Evolutionary conservation across 2,888 invertebrate genomes (phyloP).

Genomic region (Aleiodes testaceus): DNA sequence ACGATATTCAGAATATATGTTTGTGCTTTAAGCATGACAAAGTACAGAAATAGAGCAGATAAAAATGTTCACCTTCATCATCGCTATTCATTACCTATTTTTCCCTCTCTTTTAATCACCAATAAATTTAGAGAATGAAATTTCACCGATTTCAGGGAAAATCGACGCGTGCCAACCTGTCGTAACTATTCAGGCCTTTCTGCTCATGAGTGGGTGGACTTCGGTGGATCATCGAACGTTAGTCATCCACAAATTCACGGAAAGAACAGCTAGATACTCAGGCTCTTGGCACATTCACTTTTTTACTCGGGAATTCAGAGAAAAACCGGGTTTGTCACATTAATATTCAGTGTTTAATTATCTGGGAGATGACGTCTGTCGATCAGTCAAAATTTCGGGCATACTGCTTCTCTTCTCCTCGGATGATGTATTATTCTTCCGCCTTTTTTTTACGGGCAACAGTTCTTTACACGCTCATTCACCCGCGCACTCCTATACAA

Average conservation of each 20-base stretch:
- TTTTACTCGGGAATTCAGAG: background rate
- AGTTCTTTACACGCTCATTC: slow-evolving; percentile 52
- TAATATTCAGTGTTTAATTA: too few species aligned
- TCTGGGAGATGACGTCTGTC: too few species aligned
- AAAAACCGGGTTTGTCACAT: too few species aligned
- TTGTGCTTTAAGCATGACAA: slow-evolving; percentile 56
- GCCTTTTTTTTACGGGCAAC: slow-evolving; percentile 23
- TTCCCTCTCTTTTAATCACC: background rate
- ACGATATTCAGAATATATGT: slow-evolving; percentile 51
- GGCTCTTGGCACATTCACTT: slow-evolving; percentile 5
- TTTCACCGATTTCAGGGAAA: too few species aligned
- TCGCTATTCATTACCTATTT: slow-evolving; percentile 29
- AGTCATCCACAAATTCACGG: slow-evolving; percentile 9
- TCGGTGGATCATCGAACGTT: slow-evolving; percentile 41
- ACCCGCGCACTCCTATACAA: slow-evolving; percentile 58
- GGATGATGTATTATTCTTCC: background rate
- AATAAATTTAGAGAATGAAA: too few species aligned
- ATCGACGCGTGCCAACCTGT: slow-evolving; percentile 38
- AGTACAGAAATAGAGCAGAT: slow-evolving; percentile 62
- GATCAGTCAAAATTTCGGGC: too few species aligned
- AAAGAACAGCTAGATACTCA: slow-evolving; percentile 22
- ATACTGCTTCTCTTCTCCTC: too few species aligned
- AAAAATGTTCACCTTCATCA: slow-evolving; percentile 26
- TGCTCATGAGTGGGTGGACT: slow-evolving; percentile 27
- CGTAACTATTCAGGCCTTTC: slow-evolving; percentile 21